Evolutionary conservation across 2,797 vertebrate species (phyloP), one percentile per base, ranked within the genome.

Genomic region (Rhabdophis nuchalis): DNA sequence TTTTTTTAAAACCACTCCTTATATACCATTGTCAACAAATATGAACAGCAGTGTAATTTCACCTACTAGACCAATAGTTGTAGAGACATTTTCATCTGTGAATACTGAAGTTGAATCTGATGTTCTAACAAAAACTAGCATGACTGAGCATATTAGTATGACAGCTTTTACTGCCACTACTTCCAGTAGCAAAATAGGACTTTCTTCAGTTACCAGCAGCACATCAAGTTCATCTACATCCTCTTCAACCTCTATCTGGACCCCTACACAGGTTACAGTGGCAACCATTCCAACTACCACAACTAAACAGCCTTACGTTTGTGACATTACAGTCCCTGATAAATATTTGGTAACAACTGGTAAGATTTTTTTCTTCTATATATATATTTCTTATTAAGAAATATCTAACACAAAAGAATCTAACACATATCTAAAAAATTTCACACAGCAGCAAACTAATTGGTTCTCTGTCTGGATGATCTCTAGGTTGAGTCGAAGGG

Each of bases 291-390:
- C 98, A 2, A 1, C 93, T 91, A 96, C 97, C 12, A 97, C 98
- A 0, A 97, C 98, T 85, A 96, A 96, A 94, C 97, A 98, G 1
- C 98, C 98, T 0, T 99, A 99, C 0, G 94, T 99, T 95, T 99
- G 99, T n/a, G 98, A 99, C 82, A 97, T 98, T 94, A 98, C 98
- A 0, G 96, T 98, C 93, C 98, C 98, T 0, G 98, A 99, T 23
- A 97, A 98, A 96, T 99, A 99, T 96, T 94, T 99, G 91, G 98
- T 99, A 94, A 97, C 98, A 96, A 98, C 98, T 0, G 99, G 99
- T 99, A 98, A 98, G 98, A 88, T 6, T 18, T 58, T 41, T 85
- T 85, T 25, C 20, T 27, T n/a, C 9, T 64, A 86, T 68, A 23
- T 88, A 16, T n/a, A 13, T 64, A 72, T 68, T 32, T 90, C 11